These are phyloP conservation scores for Thunnus maccoyii DNA, from an alignment of 2,113 vertebrate species.

Conservation along the genomic window DNA sequence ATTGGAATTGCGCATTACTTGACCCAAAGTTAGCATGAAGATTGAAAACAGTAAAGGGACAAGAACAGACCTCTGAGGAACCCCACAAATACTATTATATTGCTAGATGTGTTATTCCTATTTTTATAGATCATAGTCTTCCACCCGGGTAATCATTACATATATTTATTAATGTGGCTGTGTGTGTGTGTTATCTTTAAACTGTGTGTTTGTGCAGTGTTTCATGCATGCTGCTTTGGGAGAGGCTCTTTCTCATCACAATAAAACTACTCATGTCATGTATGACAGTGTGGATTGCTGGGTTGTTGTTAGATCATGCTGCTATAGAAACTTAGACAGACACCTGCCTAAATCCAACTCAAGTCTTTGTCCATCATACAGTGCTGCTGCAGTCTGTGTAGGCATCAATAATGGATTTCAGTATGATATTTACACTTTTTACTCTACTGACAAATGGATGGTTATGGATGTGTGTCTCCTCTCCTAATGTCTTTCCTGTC, in stretches of 20 bases:
- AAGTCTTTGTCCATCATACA: not conserved
- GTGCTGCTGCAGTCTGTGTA: not conserved
- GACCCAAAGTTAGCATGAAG: not conserved
- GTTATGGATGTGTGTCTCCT: constrained; percentile 14
- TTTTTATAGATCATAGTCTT: no score
- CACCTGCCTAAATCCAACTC: not conserved
- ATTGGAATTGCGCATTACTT: no score
- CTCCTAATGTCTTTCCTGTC: not conserved
- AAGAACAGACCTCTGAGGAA: not conserved
- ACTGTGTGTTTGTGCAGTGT: no score
- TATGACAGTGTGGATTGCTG: not conserved
- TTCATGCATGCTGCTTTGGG: no score
- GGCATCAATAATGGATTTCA: constrained; percentile 33
- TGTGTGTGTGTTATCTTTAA: no score
- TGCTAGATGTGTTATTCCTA: not conserved
- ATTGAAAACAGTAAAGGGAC: not conserved
- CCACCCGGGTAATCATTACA: no score
- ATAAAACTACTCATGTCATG: no score
- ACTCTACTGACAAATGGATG: constrained; percentile 22
- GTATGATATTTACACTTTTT: not conserved
- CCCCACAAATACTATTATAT: no score
- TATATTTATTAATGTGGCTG: no score
- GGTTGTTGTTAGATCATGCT: not conserved
- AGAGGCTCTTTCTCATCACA: no score
- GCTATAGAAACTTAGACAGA: not conserved